These are phyloP conservation scores for Cylas formicarius DNA, from an alignment of 1,140 invertebrate species.

Conservation along the genomic window DNA sequence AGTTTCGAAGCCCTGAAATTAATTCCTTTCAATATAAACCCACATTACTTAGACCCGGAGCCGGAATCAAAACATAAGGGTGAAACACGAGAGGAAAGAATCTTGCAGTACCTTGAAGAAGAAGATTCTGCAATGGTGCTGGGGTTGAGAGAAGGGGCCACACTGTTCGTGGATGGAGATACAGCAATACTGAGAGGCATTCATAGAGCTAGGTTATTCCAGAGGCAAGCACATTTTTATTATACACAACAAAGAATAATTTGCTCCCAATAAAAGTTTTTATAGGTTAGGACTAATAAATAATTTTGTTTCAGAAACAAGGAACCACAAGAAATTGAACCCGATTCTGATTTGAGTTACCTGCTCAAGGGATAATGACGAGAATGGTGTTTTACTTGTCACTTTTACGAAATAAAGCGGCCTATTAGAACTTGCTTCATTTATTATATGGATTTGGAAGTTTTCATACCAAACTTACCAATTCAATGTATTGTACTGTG, in stretches of 20 bases:
- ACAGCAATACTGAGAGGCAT: constrained; percentile 54
- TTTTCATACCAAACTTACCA: too few relatives aligned
- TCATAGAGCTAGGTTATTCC: constrained; percentile 57
- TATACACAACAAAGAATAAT: constrained; percentile 1
- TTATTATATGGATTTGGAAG: too few relatives aligned
- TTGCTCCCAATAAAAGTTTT: neutral
- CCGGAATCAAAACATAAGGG: constrained; percentile 61
- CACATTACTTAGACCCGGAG: constrained; percentile 68
- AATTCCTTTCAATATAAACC: constrained; percentile 80
- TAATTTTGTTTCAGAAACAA: constrained; percentile 45
- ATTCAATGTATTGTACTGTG: too few relatives aligned
- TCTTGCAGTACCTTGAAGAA: constrained; percentile 59
- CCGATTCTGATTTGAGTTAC: constrained; percentile 55
- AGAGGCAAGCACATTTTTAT: constrained; percentile 46
- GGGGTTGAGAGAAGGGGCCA: constrained; percentile 64
- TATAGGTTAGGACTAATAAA: neutral
- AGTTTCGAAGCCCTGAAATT: constrained; percentile 64
- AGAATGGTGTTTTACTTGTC: too few relatives aligned
- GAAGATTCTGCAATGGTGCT: constrained; percentile 51
- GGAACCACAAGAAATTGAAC: constrained; percentile 46
- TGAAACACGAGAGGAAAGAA: constrained; percentile 65
- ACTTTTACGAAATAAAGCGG: too few relatives aligned
- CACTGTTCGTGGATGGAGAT: constrained; percentile 55
- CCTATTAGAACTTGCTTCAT: too few relatives aligned
- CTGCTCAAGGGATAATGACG: constrained; percentile 35